Base-by-base conservation (phyloP, 2,888 invertebrate species). In the Leucoptera coffeella region DNA sequence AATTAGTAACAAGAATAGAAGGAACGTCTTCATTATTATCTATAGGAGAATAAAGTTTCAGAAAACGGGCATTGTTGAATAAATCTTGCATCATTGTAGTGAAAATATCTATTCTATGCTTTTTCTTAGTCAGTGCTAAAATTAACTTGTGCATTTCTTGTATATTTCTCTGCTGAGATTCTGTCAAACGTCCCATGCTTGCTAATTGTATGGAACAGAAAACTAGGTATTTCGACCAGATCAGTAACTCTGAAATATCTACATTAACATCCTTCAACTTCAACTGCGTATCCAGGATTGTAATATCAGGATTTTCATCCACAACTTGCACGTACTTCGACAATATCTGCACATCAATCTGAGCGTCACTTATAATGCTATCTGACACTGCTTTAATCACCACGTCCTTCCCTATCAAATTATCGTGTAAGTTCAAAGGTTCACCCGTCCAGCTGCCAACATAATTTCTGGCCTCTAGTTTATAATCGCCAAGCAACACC, bases 381-480 rank as follows among this genome's bases (percentile, higher is more conserved):
- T 52, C 56, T 5, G 72, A 73, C 29, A 75, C 39, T 30, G 46
- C 55, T 28, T 43, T 45, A 3, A 74, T 36, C 6, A 56, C 36
- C 28, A 34, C 40, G 31, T 60, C 55, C 29, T 49, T 43, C 2
- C 44, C 45, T 15, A 47, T 34, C 22, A 58, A 41, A 11, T 47
- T 40, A 26, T 65, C 60, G 9, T 62, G 42, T 10, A 59, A 30
- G 4, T 41, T 24, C 9, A 53, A 44, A 2, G 59, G 50, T 20
- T 53, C 39, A 2, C 50, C 42, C 12, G 47, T 45, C 78, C 78
- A 80, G 36, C 55, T 58, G 1, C 50, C 48, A 2, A 78, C 47
- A 39, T 80, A 79, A 29, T 55, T 59, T 17, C 62, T 45, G 5
- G 60, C 51, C 26, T 73, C 52, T 4, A 62, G 30, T 34, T 74